Base-by-base conservation (phyloP, 2,113 vertebrate genomes). In the Microcebus lehilahytsara region DNA sequence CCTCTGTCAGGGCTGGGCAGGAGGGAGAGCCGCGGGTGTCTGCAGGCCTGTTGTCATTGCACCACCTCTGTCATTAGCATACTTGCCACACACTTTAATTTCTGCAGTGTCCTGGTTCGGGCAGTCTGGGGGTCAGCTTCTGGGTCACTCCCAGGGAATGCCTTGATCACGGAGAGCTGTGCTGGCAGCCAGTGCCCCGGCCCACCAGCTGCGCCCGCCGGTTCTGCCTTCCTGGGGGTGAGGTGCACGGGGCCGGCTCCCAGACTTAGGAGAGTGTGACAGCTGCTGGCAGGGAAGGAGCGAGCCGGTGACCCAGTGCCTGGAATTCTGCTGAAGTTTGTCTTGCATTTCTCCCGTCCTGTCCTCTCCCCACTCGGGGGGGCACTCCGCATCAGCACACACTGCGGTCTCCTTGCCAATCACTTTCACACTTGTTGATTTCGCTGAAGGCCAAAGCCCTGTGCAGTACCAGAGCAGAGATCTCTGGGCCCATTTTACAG, bases 41-140 rank as follows among this genome's bases (percentile, higher is more conserved):
- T 9, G 56, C 25, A 16, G 32, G 12, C 46, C 37, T 0, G 0
- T 5, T 0, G 7, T 42, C 46, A 51, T 7, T 6, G 32, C 2
- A 1, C 9, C 40, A 11, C 30, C 2, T 0, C 4, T 3, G n/a
- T 6, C 27, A 4, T 53, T 42, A 6, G 7, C 0, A 1, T 2
- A n/a, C 72, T 56, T 9, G 53, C 32, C 46, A 37, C 13, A 2
- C 4, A 7, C 58, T 51, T 58, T 17, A 3, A 37, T 16, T 46
- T 78, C 92, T 67, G 17, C 2, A 0, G 5, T 2, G 3, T 69
- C 51, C 69, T 71, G 89, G n/a, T 32, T 85, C 67, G 30, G 67
- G 10, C 1, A 9, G 17, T n/a, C 81, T 22, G 51, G 81, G 62
- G 20, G 12, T 0, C 5, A 14, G 23, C 40, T 49, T 3, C 30